Evolutionary conservation across 2,888 invertebrate species (phyloP).

Genomic region (Nesidiocoris tenuis): DNA sequence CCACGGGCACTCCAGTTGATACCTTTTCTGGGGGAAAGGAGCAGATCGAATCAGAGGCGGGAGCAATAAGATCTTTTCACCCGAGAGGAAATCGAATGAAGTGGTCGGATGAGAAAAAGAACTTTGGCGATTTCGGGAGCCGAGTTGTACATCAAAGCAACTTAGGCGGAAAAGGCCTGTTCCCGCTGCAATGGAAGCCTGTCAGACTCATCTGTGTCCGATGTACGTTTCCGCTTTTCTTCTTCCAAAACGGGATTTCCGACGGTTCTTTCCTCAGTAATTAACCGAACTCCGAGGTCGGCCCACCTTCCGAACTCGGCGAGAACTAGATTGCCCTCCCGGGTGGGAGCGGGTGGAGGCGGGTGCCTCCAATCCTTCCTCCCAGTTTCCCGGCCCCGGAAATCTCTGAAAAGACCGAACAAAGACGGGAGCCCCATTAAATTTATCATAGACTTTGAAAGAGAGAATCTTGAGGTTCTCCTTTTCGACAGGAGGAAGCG

Average conservation of each 20-base stretch:
- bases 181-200: background rate
- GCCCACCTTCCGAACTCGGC: background rate
- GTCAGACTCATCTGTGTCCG: background rate
- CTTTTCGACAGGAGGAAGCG: constrained; percentile 3
- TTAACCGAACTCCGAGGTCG: constrained; percentile 4
- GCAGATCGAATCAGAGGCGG: background rate
- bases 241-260: background rate
- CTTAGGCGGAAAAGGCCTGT: background rate
- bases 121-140: background rate
- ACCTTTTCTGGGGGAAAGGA: background rate
- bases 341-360: too few relatives aligned
- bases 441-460: constrained; percentile 34
- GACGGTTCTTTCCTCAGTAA: background rate
- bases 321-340: background rate
- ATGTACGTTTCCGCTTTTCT: background rate
- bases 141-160: background rate
- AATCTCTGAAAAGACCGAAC: constrained; percentile 21
- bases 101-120: constrained; percentile 1
- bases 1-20: background rate
- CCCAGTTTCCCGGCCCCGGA: background rate
- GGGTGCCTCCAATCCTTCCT: constrained; percentile 4
- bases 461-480: constrained; percentile 14
- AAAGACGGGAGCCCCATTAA: constrained; percentile 20
- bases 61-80: background rate
- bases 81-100: background rate